Conservation (phyloP, 2,797 vertebrate species). For the Xerus rutilus region DNA sequence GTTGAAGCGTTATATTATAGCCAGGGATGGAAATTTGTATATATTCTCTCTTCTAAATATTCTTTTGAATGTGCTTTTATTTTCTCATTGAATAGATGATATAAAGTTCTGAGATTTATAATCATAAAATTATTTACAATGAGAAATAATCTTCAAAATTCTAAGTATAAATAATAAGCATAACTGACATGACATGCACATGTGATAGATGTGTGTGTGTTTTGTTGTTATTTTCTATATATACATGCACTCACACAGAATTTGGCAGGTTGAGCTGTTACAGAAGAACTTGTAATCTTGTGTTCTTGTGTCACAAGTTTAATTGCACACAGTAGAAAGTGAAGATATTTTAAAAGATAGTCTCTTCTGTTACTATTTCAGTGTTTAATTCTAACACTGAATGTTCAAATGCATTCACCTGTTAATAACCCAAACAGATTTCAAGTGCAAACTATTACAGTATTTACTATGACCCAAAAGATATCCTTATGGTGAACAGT, state of each 20-base stretch:
- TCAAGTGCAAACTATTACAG: background rate
- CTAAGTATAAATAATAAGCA: background rate
- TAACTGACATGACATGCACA: background rate
- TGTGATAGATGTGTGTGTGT: background rate
- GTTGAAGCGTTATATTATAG: background rate
- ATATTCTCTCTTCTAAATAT: background rate
- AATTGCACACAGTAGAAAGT: background rate
- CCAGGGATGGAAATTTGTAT: background rate
- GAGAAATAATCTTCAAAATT: slow-evolving; percentile 38
- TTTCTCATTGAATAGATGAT: background rate
- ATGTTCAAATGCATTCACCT: background rate
- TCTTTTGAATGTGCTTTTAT: background rate
- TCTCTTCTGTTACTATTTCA: background rate
- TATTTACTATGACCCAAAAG: background rate
- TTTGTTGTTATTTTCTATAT: background rate
- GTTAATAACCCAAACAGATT: background rate
- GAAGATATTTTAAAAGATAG: background rate
- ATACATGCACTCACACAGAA: background rate
- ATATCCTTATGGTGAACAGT: background rate
- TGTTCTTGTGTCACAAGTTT: background rate
- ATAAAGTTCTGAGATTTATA: background rate
- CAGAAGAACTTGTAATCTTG: background rate
- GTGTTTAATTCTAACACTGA: background rate
- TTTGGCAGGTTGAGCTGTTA: background rate
- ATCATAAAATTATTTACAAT: background rate